Base-by-base conservation (phyloP, 2,797 vertebrate genomes). In the Odontamblyopus lacepedii region DNA sequence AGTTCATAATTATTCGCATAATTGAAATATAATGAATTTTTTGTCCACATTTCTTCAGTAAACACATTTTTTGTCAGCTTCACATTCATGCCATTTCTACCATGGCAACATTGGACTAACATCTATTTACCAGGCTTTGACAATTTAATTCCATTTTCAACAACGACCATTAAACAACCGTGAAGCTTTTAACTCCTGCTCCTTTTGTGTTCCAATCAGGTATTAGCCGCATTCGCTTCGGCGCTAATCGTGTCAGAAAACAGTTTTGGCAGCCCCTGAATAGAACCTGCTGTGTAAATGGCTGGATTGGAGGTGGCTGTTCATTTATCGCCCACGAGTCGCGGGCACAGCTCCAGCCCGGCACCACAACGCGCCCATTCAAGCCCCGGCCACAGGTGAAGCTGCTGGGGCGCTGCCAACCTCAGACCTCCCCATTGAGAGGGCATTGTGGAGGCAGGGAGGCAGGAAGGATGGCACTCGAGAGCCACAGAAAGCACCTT, bases 401-500 rank as follows among this genome's bases (percentile, higher is more conserved):
- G 87, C 83, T 82, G 90, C 81, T 69, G 65, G 76, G 75, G 81
- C 87, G 72, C 88, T 85, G 86, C 80, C 87, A 87, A 85, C 79
- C 87, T 87, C 91, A 85, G 84, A 89, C 74, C 89, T 90, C 83
- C 71, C 85, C 84, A 84, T 79, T 88, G 85, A 87, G 79, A 19
- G 57, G 82, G 73, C 29, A 61, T 61, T 61, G 59, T 30, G 59
- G 27, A 32, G 83, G 86, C 83, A 81, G 84, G 74, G 23, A 77
- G 73, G 79, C 84, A 76, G 78, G 86, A 85, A 75, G 81, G 82
- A 84, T 84, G 82, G 88, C 79, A 89, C 69, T 73, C 74, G 83
- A 32, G 84, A 23, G 88, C 88, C 89, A 93, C 90, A 93, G 91
- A 91, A 89, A 89, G 89, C 89, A 91, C 91, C 90, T 92, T 92